Evolutionary conservation across 2,888 invertebrate genomes (phyloP), one percentile per base, ranked within the genome.

Genomic region (Oasisia sp.): DNA sequence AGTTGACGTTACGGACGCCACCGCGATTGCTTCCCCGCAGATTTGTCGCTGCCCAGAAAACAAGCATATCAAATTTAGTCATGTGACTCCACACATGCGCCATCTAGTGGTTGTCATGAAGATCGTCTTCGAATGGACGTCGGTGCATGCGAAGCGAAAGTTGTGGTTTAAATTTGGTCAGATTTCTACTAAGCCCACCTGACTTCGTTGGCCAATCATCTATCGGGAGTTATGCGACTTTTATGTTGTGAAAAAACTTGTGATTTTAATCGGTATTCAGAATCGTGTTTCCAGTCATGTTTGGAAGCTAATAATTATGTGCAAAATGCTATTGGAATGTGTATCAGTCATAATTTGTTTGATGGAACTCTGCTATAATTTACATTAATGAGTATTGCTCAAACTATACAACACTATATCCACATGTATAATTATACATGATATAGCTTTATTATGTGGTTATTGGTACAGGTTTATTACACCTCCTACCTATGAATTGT

Each of bases 101-200:
- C n/a, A 91, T 32, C 89, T 92, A n/a, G 32, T 92, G 32, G 58
- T 92, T 90, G 12, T 19, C 32, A 12, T 93, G 89, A 32, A 92
- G 74, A 92, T 93, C 89, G 93, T 93, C 27, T 93, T 93, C 74
- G 90, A 58, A 89, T 94, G 94, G 94, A 91, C 91, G 19, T 93
- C 93, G 7, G 91, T 44, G 32, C 94, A 93, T 50, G 92, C 92
- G 38, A 93, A 93, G 91, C 92, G 92, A 74, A 94, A 94, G 92
- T 92, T 93, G n/a, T 93, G 94, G 94, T 92, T 94, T 4, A 92
- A 89, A 38, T 91, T 92, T 90, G 91, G 93, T 92, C 92, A 93
- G 90, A 92, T 92, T 91, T 93, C 93, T 92, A 89, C 92, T 9
- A 94, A 94, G 92, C 93, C 93, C 89, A 94, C 93, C 91, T 94